These are phyloP conservation scores for Maccullochella peelii DNA, from an alignment of 2,113 vertebrate species.

Conservation along the genomic window DNA sequence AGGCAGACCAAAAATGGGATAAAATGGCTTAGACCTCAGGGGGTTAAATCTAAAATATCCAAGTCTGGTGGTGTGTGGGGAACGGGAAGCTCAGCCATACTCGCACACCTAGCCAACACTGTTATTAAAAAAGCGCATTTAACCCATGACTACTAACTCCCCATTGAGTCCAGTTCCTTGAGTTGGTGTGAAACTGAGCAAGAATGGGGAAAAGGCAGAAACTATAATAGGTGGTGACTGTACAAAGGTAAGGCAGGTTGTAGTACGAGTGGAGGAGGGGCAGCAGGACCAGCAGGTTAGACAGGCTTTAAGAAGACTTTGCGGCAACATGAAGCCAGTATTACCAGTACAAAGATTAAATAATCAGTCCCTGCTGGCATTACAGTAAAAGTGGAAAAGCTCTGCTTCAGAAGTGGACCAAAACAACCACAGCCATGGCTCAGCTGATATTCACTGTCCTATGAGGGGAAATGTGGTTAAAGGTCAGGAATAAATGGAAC, in stretches of 20 bases:
- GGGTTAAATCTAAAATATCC: neutral
- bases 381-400: neutral
- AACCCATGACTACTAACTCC: neutral
- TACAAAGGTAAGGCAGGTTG: neutral
- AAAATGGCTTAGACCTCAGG: too few species aligned
- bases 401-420: neutral
- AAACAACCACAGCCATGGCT: neutral
- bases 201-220: conserved; percentile 12
- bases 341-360: neutral
- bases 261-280: conserved; percentile 32
- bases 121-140: neutral
- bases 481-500: neutral
- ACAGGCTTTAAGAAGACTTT: conserved; percentile 55
- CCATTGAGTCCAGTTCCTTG: neutral
- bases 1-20: too few species aligned
- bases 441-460: neutral
- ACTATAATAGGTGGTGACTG: conserved; percentile 3
- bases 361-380: neutral
- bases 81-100: neutral
- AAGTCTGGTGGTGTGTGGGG: too few species aligned
- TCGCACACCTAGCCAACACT: neutral
- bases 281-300: conserved; percentile 66
- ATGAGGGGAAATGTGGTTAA: neutral
- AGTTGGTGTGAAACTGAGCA: neutral
- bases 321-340: conserved; percentile 25